These are phyloP conservation scores for Thelaira solivaga DNA, from an alignment of 2,888 invertebrate genomes.

Conservation along the genomic window DNA sequence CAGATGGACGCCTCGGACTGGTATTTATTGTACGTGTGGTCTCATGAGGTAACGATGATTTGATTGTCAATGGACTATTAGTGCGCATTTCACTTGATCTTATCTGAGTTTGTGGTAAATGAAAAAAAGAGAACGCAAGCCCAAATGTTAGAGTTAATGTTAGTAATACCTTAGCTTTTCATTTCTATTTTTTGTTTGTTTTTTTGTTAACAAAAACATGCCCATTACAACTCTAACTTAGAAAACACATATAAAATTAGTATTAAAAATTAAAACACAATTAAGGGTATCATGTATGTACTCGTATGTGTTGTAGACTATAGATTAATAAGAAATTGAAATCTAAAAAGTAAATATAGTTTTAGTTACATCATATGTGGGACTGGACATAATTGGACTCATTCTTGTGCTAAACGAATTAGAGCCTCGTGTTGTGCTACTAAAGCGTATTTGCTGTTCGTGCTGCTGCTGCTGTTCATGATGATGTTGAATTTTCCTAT, in stretches of 20 bases:
- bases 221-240: no score
- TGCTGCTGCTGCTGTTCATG: slow-evolving; percentile 63
- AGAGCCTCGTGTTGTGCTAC: slow-evolving; percentile 63
- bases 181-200: background rate
- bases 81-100: slow-evolving; percentile 75
- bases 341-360: slow-evolving; percentile 42
- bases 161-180: slow-evolving; percentile 13
- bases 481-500: slow-evolving; percentile 59
- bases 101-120: slow-evolving; percentile 67
- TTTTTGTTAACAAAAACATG: background rate
- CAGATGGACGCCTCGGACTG: slow-evolving; percentile 74
- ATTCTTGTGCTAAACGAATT: slow-evolving; percentile 64
- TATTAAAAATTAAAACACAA: slow-evolving; percentile 20
- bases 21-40: slow-evolving; percentile 70
- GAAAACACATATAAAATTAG: no score
- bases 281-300: no score
- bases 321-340: slow-evolving; percentile 33
- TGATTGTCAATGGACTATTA: slow-evolving; percentile 77
- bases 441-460: slow-evolving; percentile 63
- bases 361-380: slow-evolving; percentile 77
- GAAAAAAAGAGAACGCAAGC: slow-evolving; percentile 31
- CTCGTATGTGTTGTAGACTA: no score
- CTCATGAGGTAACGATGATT: slow-evolving; percentile 75
- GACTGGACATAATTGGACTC: slow-evolving; percentile 75
- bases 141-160: slow-evolving; percentile 34